Conservation (phyloP, 1,140 invertebrate genomes). For the Conopomorpha cramerella region DNA sequence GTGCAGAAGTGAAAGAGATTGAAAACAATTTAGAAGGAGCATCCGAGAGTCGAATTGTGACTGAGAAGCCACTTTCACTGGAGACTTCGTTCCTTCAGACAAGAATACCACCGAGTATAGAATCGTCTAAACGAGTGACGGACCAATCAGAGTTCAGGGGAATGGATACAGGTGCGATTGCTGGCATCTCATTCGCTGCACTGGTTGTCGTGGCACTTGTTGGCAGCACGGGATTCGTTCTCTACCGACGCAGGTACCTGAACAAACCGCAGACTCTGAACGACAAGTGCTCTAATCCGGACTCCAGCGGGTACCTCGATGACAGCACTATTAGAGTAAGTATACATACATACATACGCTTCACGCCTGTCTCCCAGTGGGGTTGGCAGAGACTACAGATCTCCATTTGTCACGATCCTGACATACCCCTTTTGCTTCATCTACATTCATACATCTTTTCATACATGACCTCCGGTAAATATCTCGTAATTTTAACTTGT, state of each 20-base stretch:
- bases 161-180: conserved; percentile 72
- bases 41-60: conserved; percentile 45
- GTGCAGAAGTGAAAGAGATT: conserved; percentile 12
- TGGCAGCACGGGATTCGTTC: conserved; percentile 72
- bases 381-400: too few species aligned
- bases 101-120: conserved; percentile 36
- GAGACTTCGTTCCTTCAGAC: conserved; percentile 43
- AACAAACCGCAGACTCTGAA: conserved; percentile 82
- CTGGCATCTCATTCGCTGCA: conserved; percentile 72
- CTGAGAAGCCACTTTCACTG: conserved; percentile 42
- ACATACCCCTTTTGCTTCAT: too few species aligned
- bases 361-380: too few species aligned
- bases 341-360: too few species aligned
- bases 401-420: too few species aligned
- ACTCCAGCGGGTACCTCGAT: conserved; percentile 86
- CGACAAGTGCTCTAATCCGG: conserved; percentile 81
- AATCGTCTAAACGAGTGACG: conserved; percentile 38
- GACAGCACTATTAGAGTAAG: conserved; percentile 85
- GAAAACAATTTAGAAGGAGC: conserved; percentile 20
- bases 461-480: too few species aligned
- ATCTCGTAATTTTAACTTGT: too few species aligned
- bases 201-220: conserved; percentile 68
- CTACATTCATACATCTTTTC: too few species aligned
- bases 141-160: conserved; percentile 26
- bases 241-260: conserved; percentile 75